A percentile compares a stretch with the other conserved stretches of the same genome.
These are phyloP conservation scores for Ciona savignyi DNA, from an alignment of 23 tunicate species.

Conservation along the genomic window DNA sequence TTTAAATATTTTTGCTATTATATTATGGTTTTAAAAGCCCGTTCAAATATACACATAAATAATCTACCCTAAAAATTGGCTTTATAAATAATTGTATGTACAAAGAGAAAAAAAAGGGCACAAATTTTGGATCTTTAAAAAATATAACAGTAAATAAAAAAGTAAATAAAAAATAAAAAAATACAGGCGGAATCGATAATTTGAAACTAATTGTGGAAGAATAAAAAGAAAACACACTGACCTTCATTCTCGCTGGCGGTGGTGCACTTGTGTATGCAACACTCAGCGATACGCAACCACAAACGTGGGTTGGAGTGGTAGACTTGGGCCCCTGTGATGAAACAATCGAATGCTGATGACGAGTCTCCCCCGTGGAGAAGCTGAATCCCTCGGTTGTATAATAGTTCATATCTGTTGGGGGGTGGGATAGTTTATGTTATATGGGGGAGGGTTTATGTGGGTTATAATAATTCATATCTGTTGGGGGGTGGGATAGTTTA, in stretches of 20 bases:
- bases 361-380: constrained; percentile 56
- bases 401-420: constrained; percentile 53
- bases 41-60: no score
- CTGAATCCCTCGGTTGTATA: constrained; percentile 74
- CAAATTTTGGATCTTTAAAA: no score
- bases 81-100: no score
- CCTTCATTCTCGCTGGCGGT: background rate
- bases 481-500: background rate
- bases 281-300: constrained; percentile 90
- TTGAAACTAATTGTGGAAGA: no score
- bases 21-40: no score
- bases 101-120: no score
- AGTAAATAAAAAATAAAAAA: no score
- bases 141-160: no score
- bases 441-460: background rate
- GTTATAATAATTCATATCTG: background rate
- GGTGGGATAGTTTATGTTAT: background rate
- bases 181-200: no score
- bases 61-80: no score
- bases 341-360: constrained; percentile 60
- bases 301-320: constrained; percentile 66
- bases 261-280: constrained; percentile 81
- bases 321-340: constrained; percentile 36
- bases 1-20: no score
- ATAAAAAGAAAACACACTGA: no score